Percentiles rank a stretch among this genome's conserved stretches.
Evolutionary conservation across 2,888 invertebrate genomes (phyloP).

Genomic region (Petrophora chlorosata): DNA sequence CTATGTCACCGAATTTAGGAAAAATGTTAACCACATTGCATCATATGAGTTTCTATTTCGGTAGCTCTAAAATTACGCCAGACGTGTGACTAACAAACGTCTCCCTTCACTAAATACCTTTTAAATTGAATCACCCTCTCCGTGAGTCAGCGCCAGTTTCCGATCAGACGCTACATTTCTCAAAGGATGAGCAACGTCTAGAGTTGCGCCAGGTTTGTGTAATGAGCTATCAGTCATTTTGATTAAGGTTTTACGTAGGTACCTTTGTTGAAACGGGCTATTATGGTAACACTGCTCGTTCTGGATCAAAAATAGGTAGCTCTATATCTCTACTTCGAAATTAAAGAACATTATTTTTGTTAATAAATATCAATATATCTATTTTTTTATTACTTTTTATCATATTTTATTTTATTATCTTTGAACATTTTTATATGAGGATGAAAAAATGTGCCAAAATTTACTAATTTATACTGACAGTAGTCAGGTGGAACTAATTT

Average conservation of each 20-base stretch:
- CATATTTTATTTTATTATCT: too few species aligned
- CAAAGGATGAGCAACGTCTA: conserved; percentile 19
- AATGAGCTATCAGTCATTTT: conserved; percentile 19
- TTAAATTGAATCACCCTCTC: conserved; percentile 31
- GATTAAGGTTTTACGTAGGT: conserved; percentile 10
- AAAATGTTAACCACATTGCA: conserved; percentile 9
- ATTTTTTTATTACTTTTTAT: too few species aligned
- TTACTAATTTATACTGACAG: too few species aligned
- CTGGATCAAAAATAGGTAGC: too few species aligned
- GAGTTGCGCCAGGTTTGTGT: conserved; percentile 8
- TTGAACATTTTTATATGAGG: too few species aligned
- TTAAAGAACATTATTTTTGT: too few species aligned
- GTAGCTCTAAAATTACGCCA: conserved; percentile 11
- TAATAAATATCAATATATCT: too few species aligned
- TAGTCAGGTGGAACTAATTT: too few species aligned
- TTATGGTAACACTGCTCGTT: too few species aligned
- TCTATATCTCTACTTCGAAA: too few species aligned
- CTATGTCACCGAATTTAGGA: neutral
- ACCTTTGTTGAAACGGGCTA: too few species aligned
- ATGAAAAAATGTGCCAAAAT: too few species aligned
- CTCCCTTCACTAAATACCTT: conserved; percentile 28
- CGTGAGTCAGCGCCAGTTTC: conserved; percentile 20
- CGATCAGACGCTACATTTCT: conserved; percentile 21
- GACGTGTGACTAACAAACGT: conserved; percentile 27
- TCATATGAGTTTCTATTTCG: conserved; percentile 16